Evolutionary conservation across 2,797 vertebrate genomes (phyloP).

Genomic region (Myripristis murdjan): DNA sequence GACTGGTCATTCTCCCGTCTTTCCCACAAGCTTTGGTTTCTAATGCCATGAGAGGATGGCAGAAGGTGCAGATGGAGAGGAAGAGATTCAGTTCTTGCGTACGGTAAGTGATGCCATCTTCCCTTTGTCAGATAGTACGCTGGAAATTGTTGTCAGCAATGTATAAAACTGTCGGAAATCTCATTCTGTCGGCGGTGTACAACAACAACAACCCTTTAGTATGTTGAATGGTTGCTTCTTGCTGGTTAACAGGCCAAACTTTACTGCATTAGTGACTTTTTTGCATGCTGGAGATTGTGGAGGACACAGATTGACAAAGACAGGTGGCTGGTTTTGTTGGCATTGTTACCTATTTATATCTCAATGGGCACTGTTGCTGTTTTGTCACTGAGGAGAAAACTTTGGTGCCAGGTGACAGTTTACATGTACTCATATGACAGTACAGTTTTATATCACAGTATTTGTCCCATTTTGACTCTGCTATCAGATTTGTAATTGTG

Average conservation of each 20-base stretch:
- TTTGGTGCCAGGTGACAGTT: constrained; percentile 39
- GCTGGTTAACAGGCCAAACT: constrained; percentile 6
- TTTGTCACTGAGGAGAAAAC: constrained; percentile 52
- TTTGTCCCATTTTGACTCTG: neutral
- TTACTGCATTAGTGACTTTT: constrained; percentile 23
- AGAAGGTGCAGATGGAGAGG: constrained; percentile 92
- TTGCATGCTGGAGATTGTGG: constrained; percentile 10
- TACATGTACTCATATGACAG: constrained; percentile 8
- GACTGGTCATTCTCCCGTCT: constrained; percentile 24
- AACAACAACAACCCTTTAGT: neutral
- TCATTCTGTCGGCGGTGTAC: neutral
- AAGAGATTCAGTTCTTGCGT: constrained; percentile 95
- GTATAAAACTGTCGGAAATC: neutral
- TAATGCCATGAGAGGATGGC: constrained; percentile 85
- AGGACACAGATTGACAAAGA: constrained; percentile 69
- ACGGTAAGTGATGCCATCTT: constrained; percentile 87
- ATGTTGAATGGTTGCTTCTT: neutral
- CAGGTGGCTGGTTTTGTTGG: constrained; percentile 79
- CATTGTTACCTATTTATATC: constrained; percentile 89
- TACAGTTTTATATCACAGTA: neutral
- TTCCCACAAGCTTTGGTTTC: constrained; percentile 52
- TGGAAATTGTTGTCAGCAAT: neutral
- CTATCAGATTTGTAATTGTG: neutral
- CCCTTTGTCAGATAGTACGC: constrained; percentile 5
- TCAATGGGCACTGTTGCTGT: constrained; percentile 53